Evolutionary conservation across 2,888 invertebrate genomes (phyloP), one percentile per base, ranked within the genome.

Genomic region (Acronicta leporina): DNA sequence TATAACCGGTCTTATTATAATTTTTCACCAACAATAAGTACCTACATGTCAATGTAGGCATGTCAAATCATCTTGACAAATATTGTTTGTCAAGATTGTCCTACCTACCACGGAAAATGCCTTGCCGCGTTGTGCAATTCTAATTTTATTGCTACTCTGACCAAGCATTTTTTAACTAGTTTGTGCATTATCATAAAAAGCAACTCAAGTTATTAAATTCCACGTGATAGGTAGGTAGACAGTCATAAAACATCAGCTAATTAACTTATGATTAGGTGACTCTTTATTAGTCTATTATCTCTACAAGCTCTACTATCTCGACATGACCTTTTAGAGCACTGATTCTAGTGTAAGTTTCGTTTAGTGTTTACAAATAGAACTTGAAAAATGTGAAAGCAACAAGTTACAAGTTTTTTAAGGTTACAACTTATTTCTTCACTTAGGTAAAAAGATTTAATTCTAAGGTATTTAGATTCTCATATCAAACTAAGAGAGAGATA

Each of bases 1-100:
- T 58, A 73, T n/a, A 80, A 80, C 79, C 71, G 79, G 79, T 83
- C 67, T 63, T 74, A 75, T 56, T 75, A 73, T 75, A 68, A 78
- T 79, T 82, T 81, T 76, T 75, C 79, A 80, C 80, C 79, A 80
- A 75, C 77, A 20, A 3, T 20, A 76, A 80, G 75, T n/a, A n/a
- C n/a, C n/a, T 83, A 71, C 81, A 83, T 80, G 84, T 85, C 83
- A 85, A 83, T 82, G 85, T n/a, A n/a, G n/a, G n/a, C n/a, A n/a
- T n/a, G n/a, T n/a, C n/a, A n/a, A n/a, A n/a, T n/a, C n/a, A 84
- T 84, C 33, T 81, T 82, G 77, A 70, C 46, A 33, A 11, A 11
- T 5, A 33, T 11, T n/a, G n/a, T n/a, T n/a, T n/a, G n/a, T n/a
- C n/a, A n/a, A n/a, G n/a, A n/a, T n/a, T n/a, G n/a, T n/a, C n/a